Conservation (phyloP, 2,113 vertebrate species). For the Sitta europaea region DNA sequence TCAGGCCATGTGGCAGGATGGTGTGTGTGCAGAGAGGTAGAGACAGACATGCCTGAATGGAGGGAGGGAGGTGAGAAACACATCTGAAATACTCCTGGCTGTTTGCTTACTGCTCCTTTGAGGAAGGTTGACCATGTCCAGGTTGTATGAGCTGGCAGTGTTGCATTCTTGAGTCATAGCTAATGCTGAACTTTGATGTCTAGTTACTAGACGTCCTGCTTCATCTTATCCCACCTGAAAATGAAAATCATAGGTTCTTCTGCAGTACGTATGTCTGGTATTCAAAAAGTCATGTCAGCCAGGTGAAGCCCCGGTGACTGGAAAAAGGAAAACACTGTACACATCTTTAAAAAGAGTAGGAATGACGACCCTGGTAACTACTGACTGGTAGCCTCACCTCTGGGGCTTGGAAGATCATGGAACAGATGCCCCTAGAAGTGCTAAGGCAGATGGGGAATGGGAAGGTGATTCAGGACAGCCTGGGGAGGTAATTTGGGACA, state of each 20-base stretch:
- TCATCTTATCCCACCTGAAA: neutral
- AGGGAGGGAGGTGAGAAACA: neutral
- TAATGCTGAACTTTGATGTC: neutral
- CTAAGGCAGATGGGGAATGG: neutral
- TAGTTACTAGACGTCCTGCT: neutral
- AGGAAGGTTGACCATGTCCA: neutral
- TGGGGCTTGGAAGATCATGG: neutral
- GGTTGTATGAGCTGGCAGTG: neutral
- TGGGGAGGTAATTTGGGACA: neutral
- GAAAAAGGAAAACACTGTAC: neutral
- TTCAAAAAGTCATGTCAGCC: neutral
- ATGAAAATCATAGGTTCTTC: neutral
- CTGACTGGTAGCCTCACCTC: neutral
- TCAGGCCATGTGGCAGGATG: neutral
- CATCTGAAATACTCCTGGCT: neutral
- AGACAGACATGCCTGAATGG: neutral
- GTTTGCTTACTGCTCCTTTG: neutral
- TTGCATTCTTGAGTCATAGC: neutral
- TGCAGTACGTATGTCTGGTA: neutral
- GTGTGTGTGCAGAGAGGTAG: neutral
- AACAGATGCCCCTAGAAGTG: neutral
- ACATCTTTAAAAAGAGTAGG: neutral
- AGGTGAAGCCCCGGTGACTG: neutral
- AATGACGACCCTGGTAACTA: neutral
- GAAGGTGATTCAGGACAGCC: neutral